A percentile compares a stretch with the other conserved stretches of the same genome.
Evolutionary conservation across 1,140 invertebrate species (phyloP).

Genomic region (Cepaea nemoralis): DNA sequence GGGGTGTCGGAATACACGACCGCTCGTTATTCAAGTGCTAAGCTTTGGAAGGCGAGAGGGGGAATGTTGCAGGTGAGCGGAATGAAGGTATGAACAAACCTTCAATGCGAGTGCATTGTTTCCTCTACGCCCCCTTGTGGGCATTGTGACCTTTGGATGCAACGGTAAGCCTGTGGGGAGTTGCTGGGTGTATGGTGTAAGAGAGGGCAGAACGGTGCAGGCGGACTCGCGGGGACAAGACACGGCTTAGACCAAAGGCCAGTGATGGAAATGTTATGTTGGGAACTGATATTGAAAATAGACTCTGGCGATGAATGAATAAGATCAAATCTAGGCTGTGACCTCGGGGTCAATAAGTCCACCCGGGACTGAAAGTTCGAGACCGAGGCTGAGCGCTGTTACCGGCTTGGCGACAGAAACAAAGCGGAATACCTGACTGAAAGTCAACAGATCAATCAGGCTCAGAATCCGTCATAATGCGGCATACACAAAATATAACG

Average conservation of each 20-base stretch:
- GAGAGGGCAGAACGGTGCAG: background rate
- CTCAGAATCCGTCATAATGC: background rate
- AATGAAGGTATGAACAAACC: background rate
- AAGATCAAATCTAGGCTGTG: background rate
- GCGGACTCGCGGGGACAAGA: background rate
- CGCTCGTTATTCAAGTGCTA: too few species aligned
- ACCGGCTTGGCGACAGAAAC: background rate
- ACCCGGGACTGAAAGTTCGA: background rate
- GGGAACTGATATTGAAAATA: background rate
- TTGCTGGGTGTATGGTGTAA: background rate
- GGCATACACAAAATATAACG: background rate
- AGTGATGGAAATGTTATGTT: constrained; percentile 28
- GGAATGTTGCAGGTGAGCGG: background rate
- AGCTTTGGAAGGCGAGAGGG: background rate
- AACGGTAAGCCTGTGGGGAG: background rate
- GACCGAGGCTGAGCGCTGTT: background rate
- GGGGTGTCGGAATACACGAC: background rate
- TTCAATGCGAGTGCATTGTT: background rate
- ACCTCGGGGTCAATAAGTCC: constrained; percentile 26
- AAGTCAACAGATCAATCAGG: constrained; percentile 8
- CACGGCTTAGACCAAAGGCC: background rate
- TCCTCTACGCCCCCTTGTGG: background rate
- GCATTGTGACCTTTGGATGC: background rate
- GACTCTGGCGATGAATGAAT: background rate
- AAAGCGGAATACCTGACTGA: background rate